A percentile compares a stretch with the other conserved stretches of the same genome.
Evolutionary conservation across 2,797 vertebrate species (phyloP).

Genomic region (Natrix natrix): DNA sequence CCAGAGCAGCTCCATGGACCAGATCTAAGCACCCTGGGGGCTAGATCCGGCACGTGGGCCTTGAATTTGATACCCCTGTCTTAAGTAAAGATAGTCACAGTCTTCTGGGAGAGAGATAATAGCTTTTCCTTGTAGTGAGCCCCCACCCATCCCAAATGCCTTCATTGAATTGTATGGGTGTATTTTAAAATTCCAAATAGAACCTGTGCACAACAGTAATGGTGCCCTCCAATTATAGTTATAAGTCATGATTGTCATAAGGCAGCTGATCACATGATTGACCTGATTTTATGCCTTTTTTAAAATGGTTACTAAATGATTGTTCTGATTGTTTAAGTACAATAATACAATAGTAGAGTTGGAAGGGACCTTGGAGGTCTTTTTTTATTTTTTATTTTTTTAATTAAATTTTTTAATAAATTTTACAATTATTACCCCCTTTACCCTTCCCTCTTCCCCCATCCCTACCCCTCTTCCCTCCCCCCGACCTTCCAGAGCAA

Average conservation of each 20-base stretch:
- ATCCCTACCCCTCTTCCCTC: no score
- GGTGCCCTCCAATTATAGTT: not conserved
- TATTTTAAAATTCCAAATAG: not conserved
- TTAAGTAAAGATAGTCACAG: not conserved
- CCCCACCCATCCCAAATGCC: not conserved
- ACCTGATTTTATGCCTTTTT: not conserved
- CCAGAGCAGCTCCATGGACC: no score
- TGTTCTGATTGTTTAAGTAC: not conserved
- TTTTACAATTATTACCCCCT: no score
- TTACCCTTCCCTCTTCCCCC: no score
- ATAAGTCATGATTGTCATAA: not conserved
- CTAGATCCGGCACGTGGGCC: no score
- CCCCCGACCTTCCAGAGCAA: no score
- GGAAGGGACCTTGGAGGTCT: no score
- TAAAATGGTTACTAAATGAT: not conserved
- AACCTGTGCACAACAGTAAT: not conserved
- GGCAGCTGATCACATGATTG: not conserved
- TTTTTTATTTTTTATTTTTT: no score
- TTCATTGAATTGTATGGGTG: not conserved
- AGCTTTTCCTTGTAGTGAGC: not conserved
- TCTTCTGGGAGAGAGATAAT: not conserved
- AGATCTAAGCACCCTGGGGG: no score
- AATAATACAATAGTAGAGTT: no score
- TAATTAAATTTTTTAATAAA: no score
- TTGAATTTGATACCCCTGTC: no score